phyloP scores from a whole-genome alignment of 2,113 vertebrate species.

The Progne subis region DNA sequence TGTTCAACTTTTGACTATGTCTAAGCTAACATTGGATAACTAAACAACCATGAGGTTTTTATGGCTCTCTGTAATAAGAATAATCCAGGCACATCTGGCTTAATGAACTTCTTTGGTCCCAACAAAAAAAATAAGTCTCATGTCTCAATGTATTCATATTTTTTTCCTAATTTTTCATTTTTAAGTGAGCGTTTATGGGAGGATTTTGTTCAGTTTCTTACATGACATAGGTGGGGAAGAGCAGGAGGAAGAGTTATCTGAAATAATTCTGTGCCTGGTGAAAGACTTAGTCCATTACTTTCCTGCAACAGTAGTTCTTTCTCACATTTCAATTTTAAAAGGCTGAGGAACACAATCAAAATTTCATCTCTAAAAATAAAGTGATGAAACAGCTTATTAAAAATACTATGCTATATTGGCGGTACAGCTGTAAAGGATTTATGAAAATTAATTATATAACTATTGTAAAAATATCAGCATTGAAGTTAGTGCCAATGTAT shows the following conservation, averaged over 20 bases:
- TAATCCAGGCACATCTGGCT: not conserved
- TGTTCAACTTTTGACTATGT: not conserved
- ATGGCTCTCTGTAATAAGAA: not conserved
- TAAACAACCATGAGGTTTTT: not conserved
- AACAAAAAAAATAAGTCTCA: not conserved
- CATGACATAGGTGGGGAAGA: not conserved
- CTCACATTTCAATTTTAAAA: not conserved
- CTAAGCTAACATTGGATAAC: not conserved
- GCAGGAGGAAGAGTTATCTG: not conserved
- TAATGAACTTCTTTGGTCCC: not conserved
- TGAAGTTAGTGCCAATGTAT: conserved; percentile 36
- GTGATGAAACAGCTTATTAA: conserved; percentile 11
- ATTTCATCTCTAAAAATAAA: conserved; percentile 27
- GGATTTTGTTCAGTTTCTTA: not conserved
- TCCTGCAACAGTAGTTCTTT: not conserved
- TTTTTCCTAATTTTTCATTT: not conserved
- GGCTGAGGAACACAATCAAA: not conserved
- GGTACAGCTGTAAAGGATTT: conserved; percentile 57
- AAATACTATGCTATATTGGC: conserved; percentile 17
- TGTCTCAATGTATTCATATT: not conserved
- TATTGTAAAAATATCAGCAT: conserved; percentile 34
- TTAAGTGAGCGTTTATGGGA: not conserved
- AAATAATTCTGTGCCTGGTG: not conserved
- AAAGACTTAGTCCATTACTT: not conserved
- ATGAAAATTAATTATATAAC: conserved; percentile 24